A percentile compares a stretch with the other conserved stretches of the same genome.
phyloP scores from a whole-genome alignment of 2,888 invertebrate species.

The Plagiodera versicolora region DNA sequence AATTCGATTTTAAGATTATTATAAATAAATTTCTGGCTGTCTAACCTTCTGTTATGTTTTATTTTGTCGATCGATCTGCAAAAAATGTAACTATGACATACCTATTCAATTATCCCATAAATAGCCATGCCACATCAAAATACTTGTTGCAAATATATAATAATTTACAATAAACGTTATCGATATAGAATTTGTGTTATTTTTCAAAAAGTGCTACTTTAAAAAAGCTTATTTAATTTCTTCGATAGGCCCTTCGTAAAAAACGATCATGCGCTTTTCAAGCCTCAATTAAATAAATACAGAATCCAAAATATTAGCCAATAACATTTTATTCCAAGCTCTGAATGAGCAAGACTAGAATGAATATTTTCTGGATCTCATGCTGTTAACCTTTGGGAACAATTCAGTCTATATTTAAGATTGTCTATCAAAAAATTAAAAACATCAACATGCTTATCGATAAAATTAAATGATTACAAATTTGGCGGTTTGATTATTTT shows the following conservation, averaged over 20 bases:
- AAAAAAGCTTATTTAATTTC: not conserved
- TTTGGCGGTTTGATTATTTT: not conserved
- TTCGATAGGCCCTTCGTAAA: no score
- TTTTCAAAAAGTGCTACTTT: not conserved
- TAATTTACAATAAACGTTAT: not conserved
- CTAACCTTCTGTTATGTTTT: conserved; percentile 42
- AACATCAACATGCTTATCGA: not conserved
- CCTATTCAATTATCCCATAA: conserved; percentile 9
- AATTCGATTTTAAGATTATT: conserved; percentile 3
- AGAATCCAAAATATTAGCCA: not conserved
- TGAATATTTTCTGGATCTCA: not conserved
- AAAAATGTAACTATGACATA: conserved; percentile 27
- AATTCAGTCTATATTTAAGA: no score
- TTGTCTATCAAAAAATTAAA: no score
- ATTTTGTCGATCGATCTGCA: conserved; percentile 41
- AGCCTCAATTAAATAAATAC: not conserved
- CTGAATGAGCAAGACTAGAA: not conserved
- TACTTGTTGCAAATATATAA: no score
- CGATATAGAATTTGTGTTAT: not conserved
- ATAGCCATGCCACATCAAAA: not conserved
- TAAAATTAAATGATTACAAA: not conserved
- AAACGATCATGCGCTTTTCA: not conserved
- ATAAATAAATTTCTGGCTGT: conserved; percentile 39
- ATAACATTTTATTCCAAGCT: no score
- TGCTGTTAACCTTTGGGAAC: not conserved